A percentile compares a stretch with the other conserved stretches of the same genome.
Evolutionary conservation across 2,888 invertebrate genomes (phyloP).

Genomic region (Trypoxylon attenuatum): DNA sequence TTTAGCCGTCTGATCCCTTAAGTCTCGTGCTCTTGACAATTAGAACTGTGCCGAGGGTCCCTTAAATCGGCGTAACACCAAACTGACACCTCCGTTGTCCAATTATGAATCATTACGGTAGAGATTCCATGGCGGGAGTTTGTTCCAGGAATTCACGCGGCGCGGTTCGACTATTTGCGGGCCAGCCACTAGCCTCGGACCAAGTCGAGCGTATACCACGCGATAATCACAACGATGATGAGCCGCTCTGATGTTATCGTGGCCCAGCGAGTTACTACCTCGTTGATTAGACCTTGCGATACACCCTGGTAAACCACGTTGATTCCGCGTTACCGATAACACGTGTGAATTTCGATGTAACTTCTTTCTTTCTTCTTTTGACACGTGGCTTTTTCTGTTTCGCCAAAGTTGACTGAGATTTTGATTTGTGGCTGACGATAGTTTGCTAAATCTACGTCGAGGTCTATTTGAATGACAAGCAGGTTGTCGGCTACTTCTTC

Average conservation of each 20-base stretch:
- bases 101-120: slow-evolving; percentile 59
- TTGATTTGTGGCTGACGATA: too few relatives aligned
- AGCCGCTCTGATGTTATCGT: slow-evolving; percentile 8
- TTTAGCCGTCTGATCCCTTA: slow-evolving; percentile 45
- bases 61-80: slow-evolving; percentile 56
- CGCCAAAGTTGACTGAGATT: too few relatives aligned
- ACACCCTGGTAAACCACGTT: too few relatives aligned
- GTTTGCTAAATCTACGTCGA: too few relatives aligned
- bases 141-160: slow-evolving; percentile 12
- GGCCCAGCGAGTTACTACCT: background rate
- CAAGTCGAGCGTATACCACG: slow-evolving; percentile 1
- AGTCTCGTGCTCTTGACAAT: slow-evolving; percentile 59
- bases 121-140: slow-evolving; percentile 42
- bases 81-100: slow-evolving; percentile 51
- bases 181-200: background rate
- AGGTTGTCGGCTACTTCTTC: too few relatives aligned
- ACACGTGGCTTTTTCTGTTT: too few relatives aligned
- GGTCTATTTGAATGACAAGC: too few relatives aligned
- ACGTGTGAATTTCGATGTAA: too few relatives aligned
- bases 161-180: slow-evolving; percentile 8
- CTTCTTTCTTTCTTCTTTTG: too few relatives aligned
- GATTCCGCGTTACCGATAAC: too few relatives aligned
- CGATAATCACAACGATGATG: slow-evolving; percentile 8
- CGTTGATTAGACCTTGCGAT: slow-evolving; percentile 8
- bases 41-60: slow-evolving; percentile 53